Evolutionary conservation across 2,113 vertebrate species (phyloP), one percentile per base, ranked within the genome.

Genomic region (Oryzias curvinotus): DNA sequence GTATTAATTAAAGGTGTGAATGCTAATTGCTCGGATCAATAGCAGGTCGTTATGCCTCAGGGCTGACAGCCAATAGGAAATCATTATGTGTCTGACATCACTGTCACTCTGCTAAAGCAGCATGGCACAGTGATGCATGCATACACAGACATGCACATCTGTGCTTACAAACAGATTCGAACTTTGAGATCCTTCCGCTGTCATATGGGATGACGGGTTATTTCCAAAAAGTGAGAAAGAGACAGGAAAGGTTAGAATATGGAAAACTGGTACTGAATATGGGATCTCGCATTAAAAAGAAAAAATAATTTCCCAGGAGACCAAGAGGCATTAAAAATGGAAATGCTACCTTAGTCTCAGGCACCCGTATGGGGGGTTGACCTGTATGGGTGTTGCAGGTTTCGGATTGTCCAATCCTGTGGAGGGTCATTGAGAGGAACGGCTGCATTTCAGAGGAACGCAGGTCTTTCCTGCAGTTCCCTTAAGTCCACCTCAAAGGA

Each of bases 1-100:
- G 85, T 87, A 87, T 86, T 90, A 90, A 88, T 90, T 87, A 88
- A 85, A 90, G 79, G 84, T 86, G 88, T 73, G 82, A 86, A 90
- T 87, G 81, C 85, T 90, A 90, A 90, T 87, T 87, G 88, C 77
- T 83, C 50, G 6, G 82, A 88, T 88, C 88, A 73, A 90, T 88
- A 87, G 70, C 28, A 3, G 84, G 85, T 85, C 82, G 69, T 85
- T 84, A 75, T 79, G 85, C 75, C 84, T 81, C 62, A 5, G 72
- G 81, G 69, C 57, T 57, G 57, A 67, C 84, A 71, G 77, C 87
- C 87, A 90, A 88, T 87, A 68, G 84, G 80, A 90, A 88, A 88
- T 88, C 84, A 23, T 84, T 86, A 85, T 18, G 55, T 85, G 87
- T 83, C 85, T 84, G 80, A 82, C 86, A 84, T 89, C 84, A 75